Evolutionary conservation across 53 echinoderm and acorn worm species (phyloP).

Genomic region (Astropecten irregularis): DNA sequence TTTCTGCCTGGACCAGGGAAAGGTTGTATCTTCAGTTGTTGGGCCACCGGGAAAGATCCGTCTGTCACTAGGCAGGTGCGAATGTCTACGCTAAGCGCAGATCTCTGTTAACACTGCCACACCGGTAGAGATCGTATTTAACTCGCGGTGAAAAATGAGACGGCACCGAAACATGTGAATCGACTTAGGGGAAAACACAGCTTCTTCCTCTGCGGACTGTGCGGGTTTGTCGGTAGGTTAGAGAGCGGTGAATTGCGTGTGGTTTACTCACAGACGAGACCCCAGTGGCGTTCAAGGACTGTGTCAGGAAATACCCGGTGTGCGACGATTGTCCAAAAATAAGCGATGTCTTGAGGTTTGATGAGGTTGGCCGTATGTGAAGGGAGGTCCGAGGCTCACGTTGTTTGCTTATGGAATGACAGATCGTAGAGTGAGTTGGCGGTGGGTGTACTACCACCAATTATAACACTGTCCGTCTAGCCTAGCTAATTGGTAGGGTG

Average conservation of each 20-base stretch:
- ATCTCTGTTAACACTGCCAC: neutral
- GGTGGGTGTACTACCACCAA: conserved; percentile 38
- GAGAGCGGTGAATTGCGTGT: conserved; percentile 12
- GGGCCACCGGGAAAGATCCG: conserved; percentile 31
- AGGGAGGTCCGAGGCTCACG: conserved; percentile 38
- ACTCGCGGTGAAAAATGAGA: conserved; percentile 15
- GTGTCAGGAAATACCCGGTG: conserved; percentile 53
- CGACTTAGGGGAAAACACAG: conserved; percentile 22
- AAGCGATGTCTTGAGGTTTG: conserved; percentile 37
- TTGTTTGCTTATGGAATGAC: conserved; percentile 40
- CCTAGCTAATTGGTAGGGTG: conserved; percentile 63
- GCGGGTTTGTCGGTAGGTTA: neutral
- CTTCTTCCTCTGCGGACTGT: neutral
- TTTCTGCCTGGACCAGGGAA: no score
- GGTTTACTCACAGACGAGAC: conserved; percentile 44
- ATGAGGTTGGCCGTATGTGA: no score
- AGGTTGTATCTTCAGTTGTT: conserved; percentile 46
- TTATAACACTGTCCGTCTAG: conserved; percentile 56
- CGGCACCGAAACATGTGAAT: neutral
- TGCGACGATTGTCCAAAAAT: conserved; percentile 51
- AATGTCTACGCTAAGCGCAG: conserved; percentile 2
- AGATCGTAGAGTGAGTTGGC: conserved; percentile 45
- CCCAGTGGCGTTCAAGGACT: conserved; percentile 51
- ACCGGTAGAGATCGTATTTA: conserved; percentile 24
- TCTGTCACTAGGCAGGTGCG: conserved; percentile 28